Evolutionary conservation across 2,797 vertebrate species (phyloP), one percentile per base, ranked within the genome.

Genomic region (Eupleurogrammus muticus): DNA sequence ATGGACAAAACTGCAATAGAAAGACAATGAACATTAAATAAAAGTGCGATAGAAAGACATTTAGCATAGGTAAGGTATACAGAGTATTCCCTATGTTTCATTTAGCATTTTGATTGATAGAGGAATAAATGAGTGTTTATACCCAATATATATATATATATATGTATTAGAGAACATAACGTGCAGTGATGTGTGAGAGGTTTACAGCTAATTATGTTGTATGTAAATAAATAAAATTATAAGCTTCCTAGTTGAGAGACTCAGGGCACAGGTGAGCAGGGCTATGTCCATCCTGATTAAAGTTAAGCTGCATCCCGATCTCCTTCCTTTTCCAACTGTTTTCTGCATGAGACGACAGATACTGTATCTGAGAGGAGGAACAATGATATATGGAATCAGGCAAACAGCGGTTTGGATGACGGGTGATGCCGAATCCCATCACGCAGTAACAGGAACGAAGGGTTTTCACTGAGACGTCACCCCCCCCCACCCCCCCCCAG

Each of bases 391-490:
- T 70, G 80, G 82, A 85, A 86, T 86, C 73, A 87, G 77, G 79
- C 60, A 57, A 82, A 81, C 61, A 78, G 63, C 61, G 71, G 83
- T 74, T 73, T 80, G 76, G 79, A 52, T 85, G 84, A 77, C 38
- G 54, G 70, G 68, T 65, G 67, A 78, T 70, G 66, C 63, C 70
- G 81, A 80, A 80, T 85, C 61, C 75, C 65, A 75, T 84, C 73
- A 79, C 56, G 61, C 59, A 88, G 75, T 47, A 71, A 83, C 82
- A 70, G 67, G 75, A 85, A 89, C 88, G 84, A 84, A 84, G 77
- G 68, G 66, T 80, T 80, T 76, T 75, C 67, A 74, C 35, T 2
- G 70, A 72, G 68, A 40, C 66, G 51, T 68, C 72, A 77, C 73
- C 78, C 57, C 40, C 67, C 52, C 4, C n/a, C n/a, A n/a, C 57